Evolutionary conservation across 2,888 invertebrate species (phyloP).

Genomic region (Dryobota labecula): DNA sequence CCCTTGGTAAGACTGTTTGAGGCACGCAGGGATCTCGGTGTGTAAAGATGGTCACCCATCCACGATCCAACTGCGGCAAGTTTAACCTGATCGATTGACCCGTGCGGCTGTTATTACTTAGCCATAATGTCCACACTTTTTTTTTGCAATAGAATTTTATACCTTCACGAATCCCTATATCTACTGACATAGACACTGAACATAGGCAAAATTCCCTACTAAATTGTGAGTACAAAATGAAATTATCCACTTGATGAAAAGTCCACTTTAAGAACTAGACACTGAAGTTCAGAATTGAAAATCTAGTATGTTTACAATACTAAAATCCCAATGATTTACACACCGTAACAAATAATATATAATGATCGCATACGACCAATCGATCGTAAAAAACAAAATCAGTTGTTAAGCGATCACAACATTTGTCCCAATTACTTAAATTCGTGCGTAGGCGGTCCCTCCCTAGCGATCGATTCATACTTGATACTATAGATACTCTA

Average conservation of each 20-base stretch:
- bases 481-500: conserved; percentile 44
- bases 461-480: conserved; percentile 31
- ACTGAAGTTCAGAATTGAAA: neutral
- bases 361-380: conserved; percentile 23
- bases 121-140: too few species aligned
- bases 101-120: too few species aligned
- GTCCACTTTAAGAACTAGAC: neutral
- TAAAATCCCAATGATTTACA: conserved; percentile 11
- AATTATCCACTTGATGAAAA: neutral
- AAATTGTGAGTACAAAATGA: neutral
- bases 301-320: neutral
- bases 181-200: neutral
- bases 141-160: neutral
- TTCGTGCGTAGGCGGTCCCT: conserved; percentile 30
- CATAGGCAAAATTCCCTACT: too few species aligned
- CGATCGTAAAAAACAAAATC: conserved; percentile 33
- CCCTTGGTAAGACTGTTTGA: too few species aligned
- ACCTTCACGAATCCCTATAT: too few species aligned
- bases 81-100: too few species aligned
- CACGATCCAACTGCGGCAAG: too few species aligned
- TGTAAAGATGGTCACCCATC: too few species aligned
- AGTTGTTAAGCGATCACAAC: conserved; percentile 4
- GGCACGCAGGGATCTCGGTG: too few species aligned
- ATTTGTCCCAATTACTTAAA: conserved; percentile 55
- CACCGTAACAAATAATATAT: neutral